Evolutionary conservation across 1,140 invertebrate genomes (phyloP).

Genomic region (Oryzaephilus surinamensis): DNA sequence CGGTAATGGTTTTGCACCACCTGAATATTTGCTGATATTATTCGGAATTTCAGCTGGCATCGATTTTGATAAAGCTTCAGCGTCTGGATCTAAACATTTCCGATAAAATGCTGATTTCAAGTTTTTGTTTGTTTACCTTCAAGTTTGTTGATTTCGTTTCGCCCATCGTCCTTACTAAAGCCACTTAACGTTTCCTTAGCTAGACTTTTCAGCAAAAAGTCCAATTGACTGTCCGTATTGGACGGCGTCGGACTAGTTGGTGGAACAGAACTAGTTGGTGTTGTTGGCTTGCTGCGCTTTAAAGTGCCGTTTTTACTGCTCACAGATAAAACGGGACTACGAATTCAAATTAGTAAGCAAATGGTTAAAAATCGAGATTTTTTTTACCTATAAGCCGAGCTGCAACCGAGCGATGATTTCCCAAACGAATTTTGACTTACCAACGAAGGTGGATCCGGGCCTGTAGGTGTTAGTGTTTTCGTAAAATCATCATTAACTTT

Average conservation of each 20-base stretch:
- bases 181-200: slow-evolving; percentile 42
- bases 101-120: too few relatives aligned
- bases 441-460: slow-evolving; percentile 19
- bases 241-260: slow-evolving; percentile 28
- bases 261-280: slow-evolving; percentile 13
- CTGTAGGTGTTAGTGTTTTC: slow-evolving; percentile 18
- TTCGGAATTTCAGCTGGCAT: slow-evolving; percentile 50
- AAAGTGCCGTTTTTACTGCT: slow-evolving; percentile 26
- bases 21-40: slow-evolving; percentile 50
- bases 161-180: slow-evolving; percentile 26
- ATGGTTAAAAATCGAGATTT: background rate
- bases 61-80: slow-evolving; percentile 43
- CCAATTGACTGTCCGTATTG: slow-evolving; percentile 44
- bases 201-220: slow-evolving; percentile 50
- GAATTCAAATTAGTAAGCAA: slow-evolving; percentile 2
- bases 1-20: slow-evolving; percentile 55
- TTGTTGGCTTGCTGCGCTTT: slow-evolving; percentile 12
- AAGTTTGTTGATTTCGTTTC: slow-evolving; percentile 35
- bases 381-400: slow-evolving; percentile 26
- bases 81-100: slow-evolving; percentile 40
- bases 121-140: slow-evolving; percentile 22
- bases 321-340: slow-evolving; percentile 24
- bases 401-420: slow-evolving; percentile 23
- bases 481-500: slow-evolving; percentile 30
- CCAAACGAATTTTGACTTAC: slow-evolving; percentile 15